Base-by-base conservation (phyloP, 1,140 invertebrate species). In the Trypoxylus dichotomus region DNA sequence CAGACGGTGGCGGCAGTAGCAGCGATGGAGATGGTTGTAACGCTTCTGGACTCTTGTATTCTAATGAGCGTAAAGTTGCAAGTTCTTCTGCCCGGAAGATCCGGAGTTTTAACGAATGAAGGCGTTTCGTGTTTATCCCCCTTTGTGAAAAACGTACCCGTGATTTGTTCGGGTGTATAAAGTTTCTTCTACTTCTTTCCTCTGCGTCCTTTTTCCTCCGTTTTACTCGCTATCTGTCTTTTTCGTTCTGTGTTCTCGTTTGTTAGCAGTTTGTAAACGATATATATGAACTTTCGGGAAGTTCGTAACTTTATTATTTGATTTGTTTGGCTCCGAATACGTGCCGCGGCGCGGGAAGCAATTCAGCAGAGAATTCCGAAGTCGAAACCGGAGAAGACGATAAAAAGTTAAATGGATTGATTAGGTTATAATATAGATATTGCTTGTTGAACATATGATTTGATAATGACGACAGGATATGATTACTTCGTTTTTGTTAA, bases 281-380 rank as follows among this genome's bases (percentile, higher is more conserved):
- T 68, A 68, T 68, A 68, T 68, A 68, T 68, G 60, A 68, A 68
- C 60, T 68, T 68, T 68, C 60, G 24, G 60, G 60, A 68, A 68
- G 60, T 68, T 68, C 60, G 60, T 68, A 68, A 68, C 60, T 68
- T 68, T 68, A 68, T 68, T 68, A 68, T 68, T 68, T 68, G 60
- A 68, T 68, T 68, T 68, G 60, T 68, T 68, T 68, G 60, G 60
- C 21, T 24, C 21, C 21, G 60, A 27, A 68, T 68, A 24, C 60
- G 24, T 58, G 47, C 47, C 47, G 47, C 47, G 13, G 60, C 21
- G 24, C 60, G 24, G 24, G 60, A 68, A 68, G 60, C 24, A 68
- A 68, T 68, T 68, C 19, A 68, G 60, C 19, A 15, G 60, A 29
- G 60, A 27, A 68, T 68, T 68, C 27, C 60, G 24, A 68, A 68